Evolutionary conservation across 2,888 invertebrate species (phyloP), one percentile per base, ranked within the genome.

Genomic region (Acleris laterana): DNA sequence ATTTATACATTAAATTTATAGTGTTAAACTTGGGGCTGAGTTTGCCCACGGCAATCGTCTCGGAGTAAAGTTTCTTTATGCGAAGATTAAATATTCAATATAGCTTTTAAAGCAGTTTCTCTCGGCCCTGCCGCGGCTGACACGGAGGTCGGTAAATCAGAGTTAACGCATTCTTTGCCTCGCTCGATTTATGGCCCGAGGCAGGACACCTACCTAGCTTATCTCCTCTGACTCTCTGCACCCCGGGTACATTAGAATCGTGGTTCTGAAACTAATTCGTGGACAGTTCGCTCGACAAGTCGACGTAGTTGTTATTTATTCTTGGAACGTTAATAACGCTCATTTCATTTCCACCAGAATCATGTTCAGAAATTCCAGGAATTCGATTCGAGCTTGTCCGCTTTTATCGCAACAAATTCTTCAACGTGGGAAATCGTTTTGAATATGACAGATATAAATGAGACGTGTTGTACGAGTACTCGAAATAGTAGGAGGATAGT

Each of bases 401-500:
- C 44, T 77, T 80, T 80, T 77, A 78, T 79, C 76, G 73, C 69
- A 76, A 68, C 76, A 76, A 77, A 82, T 81, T 76, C 79, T 74
- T 80, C 78, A 73, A 70, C 77, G 69, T 73, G 78, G 77, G 81
- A 80, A 79, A 84, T 80, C 74, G 79, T 79, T 83, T 82, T 78
- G 84, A 85, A 84, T 86, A 86, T 85, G 88, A 88, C 86, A 83
- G 75, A 77, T 83, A 88, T 84, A 86, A 87, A 89, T 87, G 86
- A 85, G 84, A 85, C 75, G 82, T 87, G 84, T 84, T 82, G 81
- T 85, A n/a, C n/a, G n/a, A n/a, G n/a, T n/a, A 84, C 75, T 83
- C 87, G 88, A 88, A 88, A 85, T 88, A 85, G 85, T 84, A 81
- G 76, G 80, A 81, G 78, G 83, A 83, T 87, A 83, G 85, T 81